Percentiles rank a stretch among this genome's conserved stretches.
Conservation (phyloP, 2,888 invertebrate species). For the Acheta domesticus region DNA sequence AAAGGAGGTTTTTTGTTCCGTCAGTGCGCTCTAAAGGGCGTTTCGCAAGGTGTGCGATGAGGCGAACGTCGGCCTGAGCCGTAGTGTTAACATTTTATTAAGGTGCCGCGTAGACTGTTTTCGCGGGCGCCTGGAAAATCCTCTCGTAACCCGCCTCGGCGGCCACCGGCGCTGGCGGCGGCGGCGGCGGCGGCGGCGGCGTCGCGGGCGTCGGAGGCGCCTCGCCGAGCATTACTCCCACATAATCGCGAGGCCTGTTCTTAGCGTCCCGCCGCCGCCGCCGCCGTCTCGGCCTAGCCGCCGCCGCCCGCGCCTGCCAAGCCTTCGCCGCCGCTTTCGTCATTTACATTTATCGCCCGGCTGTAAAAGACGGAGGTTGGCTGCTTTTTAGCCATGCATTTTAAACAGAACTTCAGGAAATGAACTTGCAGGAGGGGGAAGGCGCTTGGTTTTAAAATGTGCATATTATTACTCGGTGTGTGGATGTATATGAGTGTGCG, state of each 20-base stretch:
- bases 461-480: neutral
- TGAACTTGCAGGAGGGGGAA: neutral
- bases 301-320: neutral
- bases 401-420: constrained; percentile 2
- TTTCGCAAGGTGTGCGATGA: neutral
- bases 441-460: neutral
- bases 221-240: neutral
- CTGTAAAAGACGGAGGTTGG: neutral
- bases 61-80: neutral
- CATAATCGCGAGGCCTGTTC: neutral
- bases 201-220: neutral
- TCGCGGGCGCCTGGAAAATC: too few relatives aligned
- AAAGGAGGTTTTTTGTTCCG: too few relatives aligned
- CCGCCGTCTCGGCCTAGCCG: neutral
- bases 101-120: neutral
- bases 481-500: neutral
- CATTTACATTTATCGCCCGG: constrained; percentile 1
- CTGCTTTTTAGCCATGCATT: constrained; percentile 18
- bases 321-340: neutral
- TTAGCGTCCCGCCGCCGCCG: neutral
- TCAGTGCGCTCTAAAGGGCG: too few relatives aligned
- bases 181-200: neutral
- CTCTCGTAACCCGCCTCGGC: too few relatives aligned
- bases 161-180: constrained; percentile 5
- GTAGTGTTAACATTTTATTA: constrained; percentile 7